These are phyloP conservation scores for Tipula lateralis DNA, from an alignment of 2,888 invertebrate species.

Conservation along the genomic window DNA sequence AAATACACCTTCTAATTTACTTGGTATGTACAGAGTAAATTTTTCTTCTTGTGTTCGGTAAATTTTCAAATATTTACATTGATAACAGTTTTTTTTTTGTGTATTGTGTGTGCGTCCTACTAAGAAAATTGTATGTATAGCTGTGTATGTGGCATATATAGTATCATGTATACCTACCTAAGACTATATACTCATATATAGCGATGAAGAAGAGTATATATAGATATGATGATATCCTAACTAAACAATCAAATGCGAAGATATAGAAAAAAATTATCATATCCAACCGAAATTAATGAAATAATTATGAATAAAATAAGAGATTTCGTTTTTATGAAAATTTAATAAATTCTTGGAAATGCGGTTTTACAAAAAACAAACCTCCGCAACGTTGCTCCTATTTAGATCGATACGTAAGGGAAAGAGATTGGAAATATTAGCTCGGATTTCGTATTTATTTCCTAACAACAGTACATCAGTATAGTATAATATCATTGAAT, in stretches of 20 bases:
- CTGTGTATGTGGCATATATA: background rate
- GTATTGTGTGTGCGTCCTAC: conserved; percentile 9
- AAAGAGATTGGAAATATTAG: no score
- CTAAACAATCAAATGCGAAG: conserved; percentile 12
- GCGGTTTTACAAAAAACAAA: no score
- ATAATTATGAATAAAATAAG: background rate
- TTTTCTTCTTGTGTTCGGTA: background rate
- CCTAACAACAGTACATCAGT: no score
- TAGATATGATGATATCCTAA: background rate
- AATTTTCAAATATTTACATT: background rate
- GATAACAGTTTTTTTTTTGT: background rate
- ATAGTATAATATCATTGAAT: no score
- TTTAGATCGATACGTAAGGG: no score
- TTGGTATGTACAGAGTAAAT: background rate
- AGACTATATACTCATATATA: no score
- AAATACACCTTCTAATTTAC: conserved; percentile 1
- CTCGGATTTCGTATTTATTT: no score
- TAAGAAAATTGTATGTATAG: background rate
- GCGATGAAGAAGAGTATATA: background rate
- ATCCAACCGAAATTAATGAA: background rate
- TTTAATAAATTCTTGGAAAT: background rate
- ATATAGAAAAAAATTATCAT: background rate
- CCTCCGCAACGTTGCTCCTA: no score
- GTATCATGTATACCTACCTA: background rate
- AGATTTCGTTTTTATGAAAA: background rate